Conservation (phyloP, 2,113 vertebrate genomes). For the Dicrurus megarhynchus region DNA sequence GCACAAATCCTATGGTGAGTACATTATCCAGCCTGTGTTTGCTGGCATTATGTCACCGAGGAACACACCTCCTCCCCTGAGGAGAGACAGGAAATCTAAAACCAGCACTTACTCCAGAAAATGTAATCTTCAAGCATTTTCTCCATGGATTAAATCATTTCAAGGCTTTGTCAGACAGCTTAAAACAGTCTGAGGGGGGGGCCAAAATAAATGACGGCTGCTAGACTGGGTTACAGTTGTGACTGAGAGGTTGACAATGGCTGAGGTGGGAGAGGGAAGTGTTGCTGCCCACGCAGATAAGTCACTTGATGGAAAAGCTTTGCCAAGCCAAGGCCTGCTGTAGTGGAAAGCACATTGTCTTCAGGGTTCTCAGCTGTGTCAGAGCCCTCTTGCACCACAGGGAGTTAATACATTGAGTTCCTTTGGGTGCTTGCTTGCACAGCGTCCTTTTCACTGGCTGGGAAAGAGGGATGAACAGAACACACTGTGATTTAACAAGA, state of each 20-base stretch:
- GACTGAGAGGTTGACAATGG: background rate
- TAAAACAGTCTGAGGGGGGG: background rate
- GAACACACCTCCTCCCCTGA: background rate
- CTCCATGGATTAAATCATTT: background rate
- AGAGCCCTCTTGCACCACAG: background rate
- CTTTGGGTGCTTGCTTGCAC: background rate
- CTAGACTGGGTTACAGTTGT: background rate
- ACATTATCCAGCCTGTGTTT: background rate
- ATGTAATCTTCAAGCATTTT: background rate
- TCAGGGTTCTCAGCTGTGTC: background rate
- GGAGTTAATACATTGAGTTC: background rate
- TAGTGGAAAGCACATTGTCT: background rate
- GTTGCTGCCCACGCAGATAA: background rate
- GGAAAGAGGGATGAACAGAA: background rate
- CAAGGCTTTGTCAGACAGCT: background rate
- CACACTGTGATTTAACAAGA: background rate
- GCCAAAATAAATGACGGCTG: background rate
- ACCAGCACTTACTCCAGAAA: background rate
- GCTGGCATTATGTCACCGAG: background rate
- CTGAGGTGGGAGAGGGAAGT: background rate
- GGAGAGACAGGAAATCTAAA: background rate
- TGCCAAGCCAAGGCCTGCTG: background rate
- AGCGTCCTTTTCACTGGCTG: background rate
- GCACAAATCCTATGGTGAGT: rapidly evolving
- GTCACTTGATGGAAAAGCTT: background rate